Conservation (phyloP, 2,888 invertebrate genomes). For the Empis stercorea region DNA sequence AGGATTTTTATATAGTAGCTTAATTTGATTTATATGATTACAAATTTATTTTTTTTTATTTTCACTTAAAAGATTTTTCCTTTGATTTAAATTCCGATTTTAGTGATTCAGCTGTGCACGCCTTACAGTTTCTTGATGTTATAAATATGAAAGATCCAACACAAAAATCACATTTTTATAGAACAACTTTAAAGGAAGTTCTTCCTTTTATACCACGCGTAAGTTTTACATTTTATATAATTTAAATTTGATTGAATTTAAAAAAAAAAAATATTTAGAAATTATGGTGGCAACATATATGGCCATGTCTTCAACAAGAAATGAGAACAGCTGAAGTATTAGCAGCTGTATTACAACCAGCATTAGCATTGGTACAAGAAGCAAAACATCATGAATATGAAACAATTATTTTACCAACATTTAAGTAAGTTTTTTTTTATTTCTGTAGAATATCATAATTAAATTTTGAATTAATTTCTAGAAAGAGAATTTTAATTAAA, state of each 20-base stretch:
- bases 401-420: constrained; percentile 66
- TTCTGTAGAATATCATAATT: too few species aligned
- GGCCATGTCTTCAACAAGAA: constrained; percentile 79
- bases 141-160: constrained; percentile 83
- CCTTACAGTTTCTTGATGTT: constrained; percentile 84
- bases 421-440: constrained; percentile 62
- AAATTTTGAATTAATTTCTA: too few species aligned
- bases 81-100: constrained; percentile 3
- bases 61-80: too few species aligned
- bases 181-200: constrained; percentile 71
- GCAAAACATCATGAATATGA: constrained; percentile 67
- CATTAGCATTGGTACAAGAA: constrained; percentile 70
- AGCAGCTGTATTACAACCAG: constrained; percentile 71
- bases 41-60: neutral
- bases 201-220: constrained; percentile 84
- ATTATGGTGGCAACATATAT: constrained; percentile 88
- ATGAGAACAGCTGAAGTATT: constrained; percentile 75
- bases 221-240: constrained; percentile 19
- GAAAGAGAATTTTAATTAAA: too few species aligned
- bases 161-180: constrained; percentile 82
- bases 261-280: constrained; percentile 54
- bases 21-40: neutral
- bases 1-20: too few species aligned
- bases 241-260: neutral
- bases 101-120: constrained; percentile 82